Percentiles rank a stretch among this genome's conserved stretches.
phyloP scores from a whole-genome alignment of 2,797 vertebrate species.

The Oreortyx pictus region DNA sequence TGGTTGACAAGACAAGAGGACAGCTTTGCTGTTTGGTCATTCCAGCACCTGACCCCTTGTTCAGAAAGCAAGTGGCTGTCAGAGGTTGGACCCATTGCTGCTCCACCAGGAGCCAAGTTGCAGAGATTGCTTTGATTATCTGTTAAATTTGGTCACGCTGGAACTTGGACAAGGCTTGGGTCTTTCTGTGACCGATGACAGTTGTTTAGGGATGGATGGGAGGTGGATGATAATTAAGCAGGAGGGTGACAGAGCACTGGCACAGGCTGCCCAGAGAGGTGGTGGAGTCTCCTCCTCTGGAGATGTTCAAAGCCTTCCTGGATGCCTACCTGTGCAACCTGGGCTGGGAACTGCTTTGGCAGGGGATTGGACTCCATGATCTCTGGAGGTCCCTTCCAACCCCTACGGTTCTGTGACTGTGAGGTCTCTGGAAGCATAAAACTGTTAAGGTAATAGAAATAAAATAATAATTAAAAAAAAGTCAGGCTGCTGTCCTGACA shows the following conservation, averaged over 20 bases:
- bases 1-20: not conserved
- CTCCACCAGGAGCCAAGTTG: not conserved
- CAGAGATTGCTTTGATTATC: not conserved
- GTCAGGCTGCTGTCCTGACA: fast-evolving
- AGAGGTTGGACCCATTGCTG: not conserved
- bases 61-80: too few relatives aligned
- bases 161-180: not conserved
- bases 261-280: too few relatives aligned
- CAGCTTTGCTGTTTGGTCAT: not conserved
- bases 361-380: too few relatives aligned
- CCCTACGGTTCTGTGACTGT: too few relatives aligned
- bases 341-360: too few relatives aligned
- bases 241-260: not conserved
- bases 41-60: not conserved
- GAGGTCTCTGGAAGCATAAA: not conserved
- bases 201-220: not conserved
- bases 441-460: not conserved
- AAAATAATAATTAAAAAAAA: not conserved
- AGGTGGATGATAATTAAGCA: not conserved
- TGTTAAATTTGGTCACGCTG: not conserved
- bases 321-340: too few relatives aligned
- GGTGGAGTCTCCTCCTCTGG: too few relatives aligned
- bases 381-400: too few relatives aligned
- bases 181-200: not conserved
- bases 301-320: too few relatives aligned